Conservation (phyloP, 1,140 invertebrate genomes). For the Orius insidiosus region DNA sequence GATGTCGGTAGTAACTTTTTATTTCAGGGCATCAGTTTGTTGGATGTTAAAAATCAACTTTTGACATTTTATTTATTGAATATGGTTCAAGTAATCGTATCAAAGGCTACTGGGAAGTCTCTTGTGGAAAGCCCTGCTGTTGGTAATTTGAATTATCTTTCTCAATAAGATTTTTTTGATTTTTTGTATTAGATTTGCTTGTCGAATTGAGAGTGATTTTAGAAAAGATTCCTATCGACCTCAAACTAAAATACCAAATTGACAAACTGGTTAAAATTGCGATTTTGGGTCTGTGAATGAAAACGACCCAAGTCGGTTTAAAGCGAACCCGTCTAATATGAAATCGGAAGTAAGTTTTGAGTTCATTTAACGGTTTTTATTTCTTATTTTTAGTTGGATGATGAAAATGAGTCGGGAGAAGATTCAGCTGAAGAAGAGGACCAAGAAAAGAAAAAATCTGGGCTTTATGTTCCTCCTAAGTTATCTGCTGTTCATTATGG, state of each 20-base stretch:
- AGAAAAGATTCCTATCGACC: conserved; percentile 90
- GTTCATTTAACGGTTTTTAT: too few relatives aligned
- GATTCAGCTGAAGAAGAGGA: conserved; percentile 32
- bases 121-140: conserved; percentile 68
- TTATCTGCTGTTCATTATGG: conserved; percentile 76
- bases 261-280: conserved; percentile 83
- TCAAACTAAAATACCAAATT: conserved; percentile 94
- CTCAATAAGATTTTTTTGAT: conserved; percentile 6
- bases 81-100: conserved; percentile 61
- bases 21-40: conserved; percentile 67
- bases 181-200: conserved; percentile 40
- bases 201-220: conserved; percentile 81
- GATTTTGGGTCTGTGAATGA: conserved; percentile 45
- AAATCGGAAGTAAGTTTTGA: conserved; percentile 8
- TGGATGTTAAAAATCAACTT: conserved; percentile 89
- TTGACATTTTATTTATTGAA: conserved; percentile 79
- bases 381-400: conserved; percentile 9
- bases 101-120: conserved; percentile 65
- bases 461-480: conserved; percentile 77
- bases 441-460: conserved; percentile 37
- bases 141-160: conserved; percentile 21
- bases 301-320: conserved; percentile 63
- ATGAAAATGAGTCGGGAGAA: conserved; percentile 35
- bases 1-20: too few relatives aligned
- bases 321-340: conserved; percentile 47